These are phyloP conservation scores for Merluccius polli DNA, from an alignment of 2,797 vertebrate species.

Conservation along the genomic window DNA sequence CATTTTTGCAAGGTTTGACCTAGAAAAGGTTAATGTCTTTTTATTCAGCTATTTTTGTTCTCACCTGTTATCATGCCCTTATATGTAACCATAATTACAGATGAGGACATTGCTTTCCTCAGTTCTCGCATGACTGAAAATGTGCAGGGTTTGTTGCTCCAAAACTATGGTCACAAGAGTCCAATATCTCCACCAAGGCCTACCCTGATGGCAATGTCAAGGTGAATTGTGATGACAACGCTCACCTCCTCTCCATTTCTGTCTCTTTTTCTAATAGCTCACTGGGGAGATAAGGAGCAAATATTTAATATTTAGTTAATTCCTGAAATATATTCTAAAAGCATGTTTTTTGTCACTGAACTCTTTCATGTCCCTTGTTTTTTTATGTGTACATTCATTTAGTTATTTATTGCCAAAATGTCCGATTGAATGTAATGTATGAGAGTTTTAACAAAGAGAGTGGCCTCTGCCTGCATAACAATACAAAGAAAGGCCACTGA, in stretches of 20 bases:
- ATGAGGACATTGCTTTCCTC: not conserved
- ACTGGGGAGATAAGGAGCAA: not conserved
- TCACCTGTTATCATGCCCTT: not conserved
- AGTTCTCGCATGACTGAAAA: not conserved
- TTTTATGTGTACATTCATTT: not conserved
- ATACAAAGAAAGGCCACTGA: not conserved
- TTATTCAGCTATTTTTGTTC: not conserved
- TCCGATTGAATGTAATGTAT: not conserved
- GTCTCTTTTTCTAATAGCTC: not conserved
- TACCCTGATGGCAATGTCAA: conserved; percentile 39
- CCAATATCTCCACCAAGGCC: conserved; percentile 23
- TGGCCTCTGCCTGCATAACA: not conserved
- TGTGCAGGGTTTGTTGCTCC: conserved; percentile 6
- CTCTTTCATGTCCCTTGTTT: not conserved
- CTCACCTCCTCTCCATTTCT: not conserved
- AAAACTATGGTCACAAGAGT: not conserved
- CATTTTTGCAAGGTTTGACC: not conserved
- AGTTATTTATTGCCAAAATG: not conserved
- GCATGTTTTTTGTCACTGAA: not conserved
- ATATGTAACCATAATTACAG: not conserved
- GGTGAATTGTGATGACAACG: conserved; percentile 47
- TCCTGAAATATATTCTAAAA: not conserved
- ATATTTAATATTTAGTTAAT: not conserved
- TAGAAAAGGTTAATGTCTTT: not conserved
- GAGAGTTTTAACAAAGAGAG: not conserved